Conservation (phyloP, 2,113 vertebrate genomes). For the Apeltes quadracus region DNA sequence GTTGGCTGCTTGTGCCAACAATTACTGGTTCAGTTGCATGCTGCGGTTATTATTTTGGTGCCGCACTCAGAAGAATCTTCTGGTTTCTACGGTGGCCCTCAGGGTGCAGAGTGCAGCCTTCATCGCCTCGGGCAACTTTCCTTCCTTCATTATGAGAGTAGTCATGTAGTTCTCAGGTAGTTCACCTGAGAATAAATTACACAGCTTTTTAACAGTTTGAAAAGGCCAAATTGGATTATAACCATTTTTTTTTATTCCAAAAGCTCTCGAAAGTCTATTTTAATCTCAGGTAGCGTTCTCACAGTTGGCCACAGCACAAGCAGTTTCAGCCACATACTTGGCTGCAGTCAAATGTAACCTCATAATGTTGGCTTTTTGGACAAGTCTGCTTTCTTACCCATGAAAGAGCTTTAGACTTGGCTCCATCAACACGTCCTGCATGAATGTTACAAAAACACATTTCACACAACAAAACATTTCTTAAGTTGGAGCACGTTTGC, state of each 20-base stretch:
- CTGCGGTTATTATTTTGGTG: constrained; percentile 14
- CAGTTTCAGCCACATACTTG: background rate
- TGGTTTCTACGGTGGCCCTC: background rate
- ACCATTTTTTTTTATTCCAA: background rate
- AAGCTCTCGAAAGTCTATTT: background rate
- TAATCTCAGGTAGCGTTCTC: background rate
- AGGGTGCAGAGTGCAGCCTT: background rate
- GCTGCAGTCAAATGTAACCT: background rate
- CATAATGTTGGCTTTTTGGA: background rate
- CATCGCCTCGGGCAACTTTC: background rate
- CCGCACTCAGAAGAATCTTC: constrained; percentile 1
- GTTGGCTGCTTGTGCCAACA: background rate
- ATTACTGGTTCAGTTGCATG: constrained; percentile 13
- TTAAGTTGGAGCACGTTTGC: background rate
- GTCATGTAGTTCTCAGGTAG: too few relatives aligned
- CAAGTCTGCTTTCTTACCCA: background rate
- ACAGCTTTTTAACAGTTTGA: background rate
- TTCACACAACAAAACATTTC: too few relatives aligned
- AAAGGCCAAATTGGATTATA: background rate
- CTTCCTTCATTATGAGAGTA: background rate
- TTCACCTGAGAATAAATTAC: background rate
- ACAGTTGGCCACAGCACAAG: background rate
- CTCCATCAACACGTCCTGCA: background rate
- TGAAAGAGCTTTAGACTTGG: background rate
- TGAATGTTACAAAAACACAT: background rate